Base-by-base conservation (phyloP, 2,888 invertebrate species). In the Leistus spinibarbis region DNA sequence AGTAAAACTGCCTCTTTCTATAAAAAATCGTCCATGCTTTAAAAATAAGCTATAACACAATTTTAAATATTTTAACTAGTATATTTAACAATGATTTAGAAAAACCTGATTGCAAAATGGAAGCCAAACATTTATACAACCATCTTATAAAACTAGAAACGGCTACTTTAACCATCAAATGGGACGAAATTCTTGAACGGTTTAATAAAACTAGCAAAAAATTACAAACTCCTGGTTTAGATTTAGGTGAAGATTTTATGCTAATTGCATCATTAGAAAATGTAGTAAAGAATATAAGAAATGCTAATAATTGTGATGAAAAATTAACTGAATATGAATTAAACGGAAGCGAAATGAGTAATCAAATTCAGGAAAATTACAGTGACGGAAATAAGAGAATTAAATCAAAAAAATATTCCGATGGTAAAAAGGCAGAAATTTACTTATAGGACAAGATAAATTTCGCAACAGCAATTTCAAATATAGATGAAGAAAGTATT, bases 151-250 rank as follows among this genome's bases (percentile, higher is more conserved):
- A 22, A 66, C 3, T 66, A 10, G 53, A 66, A 66, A 62, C 19
- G n/a, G 62, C 20, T 19, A 62, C 7, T 62, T 62, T 62, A 20
- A 20, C 17, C 19, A 62, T 66, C 4, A 24, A 24, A 24, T 66
- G 66, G 66, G 66, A 66, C 23, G 24, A 66, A 66, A 66, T 66
- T 23, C 24, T 66, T 7, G 66, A 66, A n/a, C 23, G 66, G 24
- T 24, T 66, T 2, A 66, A 24, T 66, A 16, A 16, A 66, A 27
- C 24, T 5, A 66, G 23, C 19, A 66, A 66, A 66, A 23, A 3
- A 23, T 24, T 62, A 62, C 19, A 62, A 20, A 62, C 2, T 3
- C 62, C 62, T 3, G 62, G 62, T 4, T 22, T 62, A 20, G 62
- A 62, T 62, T 16, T 62, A 19, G 4, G 4, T 5, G 7, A 62